These are phyloP conservation scores for Cinclus mexicanus DNA, from an alignment of 2,113 vertebrate genomes.

Conservation along the genomic window DNA sequence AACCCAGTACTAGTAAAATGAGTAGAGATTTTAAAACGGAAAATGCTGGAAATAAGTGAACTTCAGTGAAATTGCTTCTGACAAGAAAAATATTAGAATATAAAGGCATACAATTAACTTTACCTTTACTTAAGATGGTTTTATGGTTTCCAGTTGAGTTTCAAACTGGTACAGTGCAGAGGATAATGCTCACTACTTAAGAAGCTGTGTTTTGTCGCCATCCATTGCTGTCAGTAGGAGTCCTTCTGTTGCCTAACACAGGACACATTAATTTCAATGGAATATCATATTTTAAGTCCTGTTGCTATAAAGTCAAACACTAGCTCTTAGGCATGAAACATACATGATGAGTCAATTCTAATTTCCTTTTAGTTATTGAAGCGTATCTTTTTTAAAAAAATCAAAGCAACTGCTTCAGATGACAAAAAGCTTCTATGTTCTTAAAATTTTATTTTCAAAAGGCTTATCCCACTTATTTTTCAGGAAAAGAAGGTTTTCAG, in stretches of 20 bases:
- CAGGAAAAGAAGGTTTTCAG: background rate
- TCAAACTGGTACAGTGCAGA: background rate
- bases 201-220: background rate
- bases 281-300: background rate
- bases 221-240: background rate
- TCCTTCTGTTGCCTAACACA: background rate
- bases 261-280: background rate
- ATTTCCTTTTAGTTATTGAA: background rate
- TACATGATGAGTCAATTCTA: background rate
- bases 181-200: background rate
- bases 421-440: background rate
- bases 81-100: background rate
- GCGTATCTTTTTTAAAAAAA: background rate
- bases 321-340: background rate
- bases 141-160: background rate
- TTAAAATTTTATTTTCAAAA: background rate
- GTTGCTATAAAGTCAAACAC: background rate
- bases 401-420: background rate
- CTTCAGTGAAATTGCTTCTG: background rate
- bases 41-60: background rate
- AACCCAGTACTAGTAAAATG: background rate
- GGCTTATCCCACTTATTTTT: background rate
- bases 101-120: background rate
- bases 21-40: background rate
- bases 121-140: background rate